Evolutionary conservation across 30 jellyfish, hydroid and myxozoan species (phyloP).

Genomic region (Phacellophora camtschatica): DNA sequence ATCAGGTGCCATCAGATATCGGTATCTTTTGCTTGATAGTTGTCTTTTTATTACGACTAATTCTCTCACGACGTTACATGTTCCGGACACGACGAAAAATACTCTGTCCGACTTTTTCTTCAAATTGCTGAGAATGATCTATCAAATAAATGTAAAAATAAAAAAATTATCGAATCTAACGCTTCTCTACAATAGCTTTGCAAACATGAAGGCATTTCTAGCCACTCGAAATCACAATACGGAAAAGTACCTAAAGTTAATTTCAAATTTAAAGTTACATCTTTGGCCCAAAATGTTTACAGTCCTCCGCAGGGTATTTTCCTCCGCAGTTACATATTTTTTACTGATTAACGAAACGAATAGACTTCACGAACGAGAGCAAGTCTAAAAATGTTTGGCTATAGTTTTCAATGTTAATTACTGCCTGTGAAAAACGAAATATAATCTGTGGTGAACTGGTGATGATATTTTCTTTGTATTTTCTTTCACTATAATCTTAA

Average conservation of each 20-base stretch:
- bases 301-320: too few species aligned
- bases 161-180: neutral
- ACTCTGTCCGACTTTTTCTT: conserved; percentile 60
- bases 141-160: neutral
- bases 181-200: neutral
- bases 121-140: conserved; percentile 56
- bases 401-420: too few species aligned
- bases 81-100: conserved; percentile 70
- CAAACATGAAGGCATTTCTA: neutral
- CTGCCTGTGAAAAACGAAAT: too few species aligned
- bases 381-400: too few species aligned
- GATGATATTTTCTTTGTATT: too few species aligned
- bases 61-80: conserved; percentile 68
- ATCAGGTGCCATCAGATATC: conserved; percentile 57
- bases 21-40: conserved; percentile 18
- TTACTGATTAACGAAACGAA: too few species aligned
- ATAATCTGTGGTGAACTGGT: too few species aligned
- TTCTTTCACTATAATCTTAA: too few species aligned
- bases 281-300: neutral
- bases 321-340: too few species aligned
- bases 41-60: conserved; percentile 41
- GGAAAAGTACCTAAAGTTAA: too few species aligned
- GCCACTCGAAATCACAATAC: neutral
- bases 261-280: too few species aligned
- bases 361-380: too few species aligned